phyloP scores from a whole-genome alignment of 2,797 vertebrate species.

The Vespertilio murinus region DNA sequence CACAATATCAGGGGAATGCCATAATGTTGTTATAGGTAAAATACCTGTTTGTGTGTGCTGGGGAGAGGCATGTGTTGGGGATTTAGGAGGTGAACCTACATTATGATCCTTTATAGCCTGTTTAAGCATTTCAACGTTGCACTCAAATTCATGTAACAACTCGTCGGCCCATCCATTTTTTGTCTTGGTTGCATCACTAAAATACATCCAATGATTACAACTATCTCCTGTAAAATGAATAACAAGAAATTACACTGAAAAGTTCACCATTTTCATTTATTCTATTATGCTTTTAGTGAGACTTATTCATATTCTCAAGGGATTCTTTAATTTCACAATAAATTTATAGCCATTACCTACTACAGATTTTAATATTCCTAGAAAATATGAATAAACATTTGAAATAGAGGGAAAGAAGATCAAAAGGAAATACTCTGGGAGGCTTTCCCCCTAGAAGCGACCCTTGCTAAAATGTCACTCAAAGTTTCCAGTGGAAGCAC shows the following conservation, averaged over 20 bases:
- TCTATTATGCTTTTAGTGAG: not conserved
- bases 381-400: slow-evolving; percentile 15
- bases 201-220: slow-evolving; percentile 97
- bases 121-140: slow-evolving; percentile 96
- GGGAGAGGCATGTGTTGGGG: slow-evolving; percentile 87
- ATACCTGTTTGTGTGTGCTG: slow-evolving; percentile 88
- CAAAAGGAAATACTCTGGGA: not conserved
- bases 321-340: not conserved
- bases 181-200: slow-evolving; percentile 94
- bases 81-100: slow-evolving; percentile 80
- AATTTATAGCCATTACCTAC: not conserved
- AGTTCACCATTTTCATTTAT: slow-evolving; percentile 36
- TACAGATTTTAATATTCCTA: not conserved
- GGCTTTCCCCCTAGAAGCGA: not conserved
- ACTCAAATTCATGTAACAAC: slow-evolving; percentile 93
- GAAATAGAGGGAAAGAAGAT: not conserved
- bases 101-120: slow-evolving; percentile 89
- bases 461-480: not conserved
- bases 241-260: slow-evolving; percentile 43
- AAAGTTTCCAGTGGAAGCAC: not conserved
- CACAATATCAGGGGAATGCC: not conserved
- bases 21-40: slow-evolving; percentile 61
- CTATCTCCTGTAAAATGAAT: slow-evolving; percentile 88
- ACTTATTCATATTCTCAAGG: slow-evolving; percentile 32
- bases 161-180: slow-evolving; percentile 92